Conservation (phyloP, 2,797 vertebrate species). For the Melanotaenia trifasciata region DNA sequence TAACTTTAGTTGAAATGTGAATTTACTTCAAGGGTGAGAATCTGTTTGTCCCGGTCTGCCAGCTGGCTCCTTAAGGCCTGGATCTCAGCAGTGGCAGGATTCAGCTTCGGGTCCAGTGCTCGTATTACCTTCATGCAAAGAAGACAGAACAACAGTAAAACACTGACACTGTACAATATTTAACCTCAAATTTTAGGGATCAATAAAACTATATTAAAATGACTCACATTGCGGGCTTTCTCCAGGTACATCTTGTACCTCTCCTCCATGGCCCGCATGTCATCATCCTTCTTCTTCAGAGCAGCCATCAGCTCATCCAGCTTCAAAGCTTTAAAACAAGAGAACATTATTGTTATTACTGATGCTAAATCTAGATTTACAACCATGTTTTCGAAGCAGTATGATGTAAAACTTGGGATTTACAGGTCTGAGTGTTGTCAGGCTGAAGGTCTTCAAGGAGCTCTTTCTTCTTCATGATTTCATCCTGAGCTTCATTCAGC, state of each 20-base stretch:
- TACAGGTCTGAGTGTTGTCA: conserved; percentile 90
- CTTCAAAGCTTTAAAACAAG: conserved; percentile 84
- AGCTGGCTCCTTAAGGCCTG: conserved; percentile 91
- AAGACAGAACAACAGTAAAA: neutral
- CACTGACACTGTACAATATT: neutral
- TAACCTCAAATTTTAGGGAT: neutral
- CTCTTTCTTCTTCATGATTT: conserved; percentile 97
- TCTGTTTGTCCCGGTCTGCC: conserved; percentile 90
- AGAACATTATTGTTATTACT: neutral
- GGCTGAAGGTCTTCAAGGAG: conserved; percentile 95
- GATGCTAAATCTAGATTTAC: neutral
- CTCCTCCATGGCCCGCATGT: conserved; percentile 99
- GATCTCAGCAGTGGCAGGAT: conserved; percentile 97
- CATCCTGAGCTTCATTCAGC: conserved; percentile 94
- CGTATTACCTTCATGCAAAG: conserved; percentile 89
- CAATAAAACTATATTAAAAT: neutral
- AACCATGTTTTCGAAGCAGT: neutral
- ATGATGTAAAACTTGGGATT: conserved; percentile 28
- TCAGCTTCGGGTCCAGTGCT: conserved; percentile 95
- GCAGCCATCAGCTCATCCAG: conserved; percentile 92
- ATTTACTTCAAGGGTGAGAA: conserved; percentile 90
- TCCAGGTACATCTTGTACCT: conserved; percentile 99
- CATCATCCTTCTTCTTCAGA: conserved; percentile 97
- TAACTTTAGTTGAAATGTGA: neutral
- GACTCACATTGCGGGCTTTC: conserved; percentile 95